Evolutionary conservation across 2,113 vertebrate species (phyloP).

Genomic region (Cathartes aura): DNA sequence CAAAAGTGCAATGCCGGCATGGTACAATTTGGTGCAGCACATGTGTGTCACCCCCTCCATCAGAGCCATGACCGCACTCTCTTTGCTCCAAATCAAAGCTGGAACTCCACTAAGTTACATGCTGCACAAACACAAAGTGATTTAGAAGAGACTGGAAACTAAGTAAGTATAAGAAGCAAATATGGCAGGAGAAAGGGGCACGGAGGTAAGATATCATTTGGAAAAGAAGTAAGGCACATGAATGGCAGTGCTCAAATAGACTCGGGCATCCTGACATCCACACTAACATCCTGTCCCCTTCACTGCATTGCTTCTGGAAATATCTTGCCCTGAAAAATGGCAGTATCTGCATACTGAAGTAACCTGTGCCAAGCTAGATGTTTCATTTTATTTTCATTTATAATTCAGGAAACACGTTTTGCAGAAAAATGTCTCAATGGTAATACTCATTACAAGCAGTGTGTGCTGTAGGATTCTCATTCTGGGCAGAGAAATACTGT

Average conservation of each 20-base stretch:
- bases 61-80: rapidly evolving
- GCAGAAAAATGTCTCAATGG: background rate
- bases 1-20: background rate
- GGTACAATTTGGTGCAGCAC: background rate
- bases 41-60: background rate
- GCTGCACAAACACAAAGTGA: background rate
- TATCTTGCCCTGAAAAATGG: conserved; percentile 2
- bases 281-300: background rate
- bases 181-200: background rate
- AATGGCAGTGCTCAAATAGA: background rate
- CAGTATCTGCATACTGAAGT: background rate
- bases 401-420: conserved; percentile 17
- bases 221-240: background rate
- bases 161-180: background rate
- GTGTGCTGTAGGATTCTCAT: background rate
- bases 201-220: rapidly evolving
- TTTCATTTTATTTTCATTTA: conserved; percentile 62
- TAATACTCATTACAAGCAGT: background rate
- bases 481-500: conserved; percentile 5
- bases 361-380: background rate
- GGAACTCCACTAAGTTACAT: background rate
- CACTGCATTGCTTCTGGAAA: background rate
- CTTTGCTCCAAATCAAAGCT: background rate
- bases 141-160: background rate
- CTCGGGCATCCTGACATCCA: background rate